Evolutionary conservation across 2,113 vertebrate genomes (phyloP), one percentile per base, ranked within the genome.

Genomic region (Chinchilla lanigera): DNA sequence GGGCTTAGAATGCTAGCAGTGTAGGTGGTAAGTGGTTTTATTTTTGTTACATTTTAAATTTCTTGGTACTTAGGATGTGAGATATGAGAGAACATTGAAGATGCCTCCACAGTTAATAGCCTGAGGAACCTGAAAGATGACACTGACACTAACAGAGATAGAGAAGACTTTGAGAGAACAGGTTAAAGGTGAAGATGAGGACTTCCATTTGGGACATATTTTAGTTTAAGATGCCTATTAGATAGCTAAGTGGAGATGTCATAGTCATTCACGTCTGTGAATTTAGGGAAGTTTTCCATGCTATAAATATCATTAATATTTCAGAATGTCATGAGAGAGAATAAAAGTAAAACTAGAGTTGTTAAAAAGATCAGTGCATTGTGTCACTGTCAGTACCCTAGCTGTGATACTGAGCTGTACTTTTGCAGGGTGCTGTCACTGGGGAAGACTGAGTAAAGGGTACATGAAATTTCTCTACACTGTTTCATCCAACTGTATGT

Each of bases 41-140:
- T 85, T 95, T 61, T 44, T 54, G 14, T 63, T 78, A 14, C 71
- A 56, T 88, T 94, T 97, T 94, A 33, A 88, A 50, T 89, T 94
- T 61, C 9, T 87, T 89, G 61, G 47, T 63, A 8, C 24, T 94
- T 92, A 73, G 22, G 20, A 73, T 89, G 26, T 67, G 58, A 87
- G 69, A 33, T 50, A 3, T 77, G 58, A 80, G 73, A 88, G 41
- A 60, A 6, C 71, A 3, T 52, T 89, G 58, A 75, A 38, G 85
- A 38, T 85, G 38, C 80, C 41, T 77, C 19, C 20, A 75, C 20
- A 58, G 26, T 87, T 95, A 69, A 13, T 91, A 54, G 24, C 77
- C 67, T 91, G 52, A 88, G 52, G 44, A 73, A 5, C 20, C 80
- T 22, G 20, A 63, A 88, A 88, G 54, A 60, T 92, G 92, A 7